phyloP scores from a whole-genome alignment of 2,888 invertebrate species.

The Scrobipalpa costella region DNA sequence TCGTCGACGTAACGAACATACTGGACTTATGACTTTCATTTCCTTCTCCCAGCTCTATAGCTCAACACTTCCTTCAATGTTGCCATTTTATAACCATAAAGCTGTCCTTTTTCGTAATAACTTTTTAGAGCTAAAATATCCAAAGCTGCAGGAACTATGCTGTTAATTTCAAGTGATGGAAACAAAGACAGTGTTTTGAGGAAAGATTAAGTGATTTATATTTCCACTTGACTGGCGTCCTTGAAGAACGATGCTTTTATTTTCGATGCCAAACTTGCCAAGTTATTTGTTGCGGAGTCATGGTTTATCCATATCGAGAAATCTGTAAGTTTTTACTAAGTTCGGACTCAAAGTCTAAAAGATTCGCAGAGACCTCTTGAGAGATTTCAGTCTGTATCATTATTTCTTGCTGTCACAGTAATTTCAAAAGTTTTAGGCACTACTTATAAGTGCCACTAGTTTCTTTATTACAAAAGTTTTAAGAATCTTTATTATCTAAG shows the following conservation, averaged over 20 bases:
- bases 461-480: too few relatives aligned
- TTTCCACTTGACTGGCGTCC: background rate
- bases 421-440: too few relatives aligned
- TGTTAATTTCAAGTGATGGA: conserved; percentile 5
- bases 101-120: background rate
- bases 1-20: too few relatives aligned
- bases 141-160: background rate
- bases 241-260: background rate
- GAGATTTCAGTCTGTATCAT: background rate
- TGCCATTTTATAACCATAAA: background rate
- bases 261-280: background rate
- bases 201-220: background rate
- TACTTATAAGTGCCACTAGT: too few relatives aligned
- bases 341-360: too few relatives aligned
- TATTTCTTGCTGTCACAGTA: too few relatives aligned
- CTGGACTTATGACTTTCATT: background rate
- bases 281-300: background rate
- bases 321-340: background rate
- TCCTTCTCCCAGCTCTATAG: background rate
- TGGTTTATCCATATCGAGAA: background rate
- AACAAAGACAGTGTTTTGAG: background rate
- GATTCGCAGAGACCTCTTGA: background rate
- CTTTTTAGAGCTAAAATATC: background rate
- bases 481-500: too few relatives aligned
- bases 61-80: background rate